Evolutionary conservation across 2,888 invertebrate species (phyloP), one percentile per base, ranked within the genome.

Genomic region (Orthosia incerta): DNA sequence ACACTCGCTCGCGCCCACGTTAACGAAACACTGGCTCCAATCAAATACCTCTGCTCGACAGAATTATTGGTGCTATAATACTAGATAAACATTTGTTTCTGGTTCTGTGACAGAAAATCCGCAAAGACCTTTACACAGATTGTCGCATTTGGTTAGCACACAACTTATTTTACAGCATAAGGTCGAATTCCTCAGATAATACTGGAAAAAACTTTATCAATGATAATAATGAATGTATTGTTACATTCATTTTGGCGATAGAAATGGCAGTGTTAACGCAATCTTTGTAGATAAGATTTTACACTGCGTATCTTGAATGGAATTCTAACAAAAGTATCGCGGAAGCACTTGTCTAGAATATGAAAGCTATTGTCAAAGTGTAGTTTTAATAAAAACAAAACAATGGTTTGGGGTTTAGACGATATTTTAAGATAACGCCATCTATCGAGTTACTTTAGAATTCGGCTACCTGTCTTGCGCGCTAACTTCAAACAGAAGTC

Each of bases 1-100:
- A 89, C 88, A 81, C 67, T 51, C 55, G 48, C 70, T 62, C 57
- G 71, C 80, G 68, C 87, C 90, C 88, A 88, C 86, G 77, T 86
- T 88, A 86, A 87, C 71, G 77, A 86, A 85, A 83, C 76, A 76
- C 82, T 79, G 87, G 88, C 87, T 89, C 88, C 84, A 88, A 90
- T 90, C 89, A 91, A 91, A 89, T 88, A 85, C 80, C 75, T 71
- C 86, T 87, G 88, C n/a, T n/a, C 90, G 91, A 90, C 89, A 91
- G 86, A 90, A 88, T 88, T 89, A 90, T 91, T 90, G 90, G 89
- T 88, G 89, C 86, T 89, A 70, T 77, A 76, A 78, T 84, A 83
- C 70, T 79, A 75, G 48, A 59, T 71, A 74, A 70, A 81, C 48
- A 76, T 64, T 71, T 75, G n/a, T 68, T 71, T 66, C 50, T 74